These are phyloP conservation scores for Trachelipus rathkii DNA, from an alignment of 1,140 invertebrate species.

Conservation along the genomic window DNA sequence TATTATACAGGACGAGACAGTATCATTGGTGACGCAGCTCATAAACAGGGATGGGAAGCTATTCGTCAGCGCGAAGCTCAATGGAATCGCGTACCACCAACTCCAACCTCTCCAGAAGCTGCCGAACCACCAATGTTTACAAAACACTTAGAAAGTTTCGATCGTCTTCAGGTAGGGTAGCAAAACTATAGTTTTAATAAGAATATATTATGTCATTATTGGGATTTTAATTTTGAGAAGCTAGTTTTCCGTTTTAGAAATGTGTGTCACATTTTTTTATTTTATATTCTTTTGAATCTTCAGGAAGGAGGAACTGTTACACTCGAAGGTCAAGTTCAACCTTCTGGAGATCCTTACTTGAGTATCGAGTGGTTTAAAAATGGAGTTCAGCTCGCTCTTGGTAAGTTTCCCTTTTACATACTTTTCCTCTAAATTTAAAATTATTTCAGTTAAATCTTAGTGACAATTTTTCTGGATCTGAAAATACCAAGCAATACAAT, in stretches of 20 bases:
- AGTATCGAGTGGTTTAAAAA: constrained; percentile 96
- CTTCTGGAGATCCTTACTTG: constrained; percentile 82
- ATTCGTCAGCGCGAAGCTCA: constrained; percentile 82
- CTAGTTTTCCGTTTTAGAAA: background rate
- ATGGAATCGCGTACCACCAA: constrained; percentile 78
- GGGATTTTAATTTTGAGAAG: too few relatives aligned
- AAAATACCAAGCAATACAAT: too few relatives aligned
- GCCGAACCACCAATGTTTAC: constrained; percentile 75
- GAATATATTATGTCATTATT: too few relatives aligned
- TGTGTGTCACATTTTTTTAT: background rate
- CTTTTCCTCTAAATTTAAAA: too few relatives aligned
- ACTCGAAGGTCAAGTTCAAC: constrained; percentile 85
- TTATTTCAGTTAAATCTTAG: too few relatives aligned
- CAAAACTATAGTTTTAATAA: too few relatives aligned
- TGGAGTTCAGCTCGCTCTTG: constrained; percentile 76
- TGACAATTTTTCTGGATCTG: too few relatives aligned
- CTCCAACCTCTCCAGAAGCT: constrained; percentile 68
- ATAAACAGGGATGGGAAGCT: constrained; percentile 83
- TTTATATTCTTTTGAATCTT: constrained; percentile 65
- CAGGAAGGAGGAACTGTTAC: constrained; percentile 87
- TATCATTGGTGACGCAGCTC: constrained; percentile 72
- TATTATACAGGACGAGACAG: constrained; percentile 57
- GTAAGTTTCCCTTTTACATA: constrained; percentile 56
- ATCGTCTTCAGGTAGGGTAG: constrained; percentile 70
- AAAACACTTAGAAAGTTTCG: constrained; percentile 78